Evolutionary conservation across 2,113 vertebrate species (phyloP).

Genomic region (Brachyistius frenatus): DNA sequence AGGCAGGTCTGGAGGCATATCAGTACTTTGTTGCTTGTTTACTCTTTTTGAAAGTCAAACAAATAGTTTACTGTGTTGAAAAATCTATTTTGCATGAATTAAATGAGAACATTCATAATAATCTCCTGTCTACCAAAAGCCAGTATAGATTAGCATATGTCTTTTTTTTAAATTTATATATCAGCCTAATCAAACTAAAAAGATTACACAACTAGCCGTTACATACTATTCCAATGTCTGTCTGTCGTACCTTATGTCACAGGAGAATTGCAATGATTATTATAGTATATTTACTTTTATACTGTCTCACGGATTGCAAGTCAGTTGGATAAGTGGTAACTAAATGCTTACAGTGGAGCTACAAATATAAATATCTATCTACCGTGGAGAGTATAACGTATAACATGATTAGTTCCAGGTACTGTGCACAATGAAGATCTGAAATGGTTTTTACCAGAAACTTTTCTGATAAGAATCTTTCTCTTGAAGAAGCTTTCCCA

Average conservation of each 20-base stretch:
- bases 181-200: not conserved
- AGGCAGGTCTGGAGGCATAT: slow-evolving; percentile 54
- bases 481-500: slow-evolving; percentile 12
- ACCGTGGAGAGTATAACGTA: not conserved
- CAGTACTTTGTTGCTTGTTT: slow-evolving; percentile 29
- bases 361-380: slow-evolving; percentile 21
- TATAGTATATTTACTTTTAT: not conserved
- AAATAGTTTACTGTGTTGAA: not conserved
- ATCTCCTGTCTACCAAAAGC: not conserved
- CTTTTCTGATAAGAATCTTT: slow-evolving; percentile 5
- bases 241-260: slow-evolving; percentile 18
- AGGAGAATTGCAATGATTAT: not conserved
- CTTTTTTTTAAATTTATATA: not conserved
- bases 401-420: too few relatives aligned
- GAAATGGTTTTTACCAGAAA: not conserved
- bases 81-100: not conserved
- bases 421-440: too few relatives aligned
- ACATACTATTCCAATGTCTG: not conserved
- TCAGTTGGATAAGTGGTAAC: slow-evolving; percentile 14
- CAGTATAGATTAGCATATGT: not conserved
- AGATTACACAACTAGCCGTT: not conserved
- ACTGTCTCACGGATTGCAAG: slow-evolving; percentile 2
- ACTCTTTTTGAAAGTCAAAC: not conserved
- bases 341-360: not conserved
- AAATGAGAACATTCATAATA: not conserved